Evolutionary conservation across 2,888 invertebrate species (phyloP).

Genomic region (Luperina nickerlii): DNA sequence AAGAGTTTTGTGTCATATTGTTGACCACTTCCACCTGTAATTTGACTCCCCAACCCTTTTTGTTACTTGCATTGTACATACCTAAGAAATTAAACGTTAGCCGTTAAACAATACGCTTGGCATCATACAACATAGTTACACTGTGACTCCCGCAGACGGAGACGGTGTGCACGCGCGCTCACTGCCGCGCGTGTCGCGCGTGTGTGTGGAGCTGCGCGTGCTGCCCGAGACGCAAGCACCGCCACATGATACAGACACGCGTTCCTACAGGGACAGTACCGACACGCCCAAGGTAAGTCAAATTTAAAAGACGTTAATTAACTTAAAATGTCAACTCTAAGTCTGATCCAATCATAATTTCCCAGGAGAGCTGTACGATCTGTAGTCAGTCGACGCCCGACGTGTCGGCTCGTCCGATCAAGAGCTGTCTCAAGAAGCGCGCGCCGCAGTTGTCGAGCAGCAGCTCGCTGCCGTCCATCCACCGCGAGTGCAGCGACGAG

Average conservation of each 20-base stretch:
- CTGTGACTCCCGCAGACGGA: conserved; percentile 1
- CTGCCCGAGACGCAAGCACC: conserved; percentile 37
- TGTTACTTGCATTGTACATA: neutral
- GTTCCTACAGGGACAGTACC: conserved; percentile 77
- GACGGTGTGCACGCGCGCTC: conserved; percentile 49
- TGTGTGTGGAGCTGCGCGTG: conserved; percentile 90
- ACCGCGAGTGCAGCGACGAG: conserved; percentile 70
- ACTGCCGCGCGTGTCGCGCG: conserved; percentile 84
- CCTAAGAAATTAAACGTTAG: neutral
- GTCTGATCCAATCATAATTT: neutral
- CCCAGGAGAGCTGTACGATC: conserved; percentile 81
- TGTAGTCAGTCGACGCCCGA: conserved; percentile 84
- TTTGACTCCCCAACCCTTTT: neutral
- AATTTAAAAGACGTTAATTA: too few species aligned
- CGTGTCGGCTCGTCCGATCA: conserved; percentile 84
- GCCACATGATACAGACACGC: conserved; percentile 68
- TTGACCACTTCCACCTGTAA: neutral
- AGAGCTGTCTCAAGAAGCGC: conserved; percentile 87
- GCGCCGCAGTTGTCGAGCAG: conserved; percentile 76
- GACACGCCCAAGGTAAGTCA: conserved; percentile 75
- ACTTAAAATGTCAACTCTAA: neutral
- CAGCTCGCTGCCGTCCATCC: conserved; percentile 83
- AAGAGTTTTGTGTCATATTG: neutral
- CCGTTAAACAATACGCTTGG: neutral
- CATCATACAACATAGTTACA: neutral